Evolutionary conservation across 2,888 invertebrate species (phyloP), one percentile per base, ranked within the genome.

Genomic region (Onchidella celtica): DNA sequence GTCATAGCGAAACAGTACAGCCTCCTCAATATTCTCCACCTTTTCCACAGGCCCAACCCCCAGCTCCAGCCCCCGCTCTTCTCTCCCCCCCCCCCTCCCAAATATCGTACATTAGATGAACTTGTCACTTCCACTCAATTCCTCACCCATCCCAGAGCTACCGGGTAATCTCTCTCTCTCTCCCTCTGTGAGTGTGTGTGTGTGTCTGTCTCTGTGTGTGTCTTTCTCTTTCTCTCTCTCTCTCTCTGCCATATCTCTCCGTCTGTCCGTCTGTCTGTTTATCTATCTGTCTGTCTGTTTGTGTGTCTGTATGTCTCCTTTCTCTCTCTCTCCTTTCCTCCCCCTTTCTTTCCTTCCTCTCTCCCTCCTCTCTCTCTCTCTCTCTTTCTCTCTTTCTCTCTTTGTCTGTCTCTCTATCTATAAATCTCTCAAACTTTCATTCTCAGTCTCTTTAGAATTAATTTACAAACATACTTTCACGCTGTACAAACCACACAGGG

Each of bases 181-280:
- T n/a, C n/a, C n/a, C n/a, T n/a, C n/a, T n/a, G n/a, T n/a, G n/a
- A n/a, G n/a, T n/a, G n/a, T 66, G 11, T 66, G 32, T 4, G 32
- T 14, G 32, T 36, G 21, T 32, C 69, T 69, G 1, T 69, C 69
- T 69, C 69, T 69, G 11, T 69, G n/a, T 69, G 36, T 69, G 1
- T 69, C 69, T 69, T 4, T 69, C 69, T 36, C 69, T 34, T 38
- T 36, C 69, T 69, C 36, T 34, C 69, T 69, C 69, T 69, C 69
- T 69, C 34, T 11, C 47, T 47, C 47, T n/a, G n/a, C n/a, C n/a
- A n/a, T n/a, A n/a, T 47, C 47, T 47, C 47, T 47, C 47, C 9
- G 9, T 47, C 47, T 47, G 9, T 47, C 47, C 9, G 9, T 47
- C 47, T 47, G 9, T 47, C 47, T 47, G 9, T 47, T 17, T 47